Percentiles rank a stretch among this genome's conserved stretches.
phyloP scores from a whole-genome alignment of 1,140 invertebrate genomes.

The Patella vulgata region DNA sequence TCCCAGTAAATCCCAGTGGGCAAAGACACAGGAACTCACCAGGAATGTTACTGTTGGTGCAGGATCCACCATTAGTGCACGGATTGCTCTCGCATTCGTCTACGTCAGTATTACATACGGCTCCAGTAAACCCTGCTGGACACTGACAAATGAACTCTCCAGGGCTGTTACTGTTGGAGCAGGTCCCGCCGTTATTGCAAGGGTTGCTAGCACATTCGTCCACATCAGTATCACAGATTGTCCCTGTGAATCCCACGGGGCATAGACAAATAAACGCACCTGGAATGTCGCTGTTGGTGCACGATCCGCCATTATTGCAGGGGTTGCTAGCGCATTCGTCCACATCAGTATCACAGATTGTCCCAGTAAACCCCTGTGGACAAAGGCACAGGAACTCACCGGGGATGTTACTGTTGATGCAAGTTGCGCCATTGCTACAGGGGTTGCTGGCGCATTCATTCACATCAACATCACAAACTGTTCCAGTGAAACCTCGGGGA shows the following conservation, averaged over 20 bases:
- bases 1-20: slow-evolving; percentile 84
- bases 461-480: slow-evolving; percentile 16
- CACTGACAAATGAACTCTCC: slow-evolving; percentile 67
- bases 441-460: slow-evolving; percentile 7
- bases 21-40: slow-evolving; percentile 78
- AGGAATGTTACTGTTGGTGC: slow-evolving; percentile 64
- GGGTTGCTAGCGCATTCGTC: slow-evolving; percentile 28
- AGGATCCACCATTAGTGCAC: slow-evolving; percentile 46
- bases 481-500: slow-evolving; percentile 32
- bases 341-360: slow-evolving; percentile 16
- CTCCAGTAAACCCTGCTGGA: slow-evolving; percentile 40
- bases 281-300: slow-evolving; percentile 55
- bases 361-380: slow-evolving; percentile 31
- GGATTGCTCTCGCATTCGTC: slow-evolving; percentile 42
- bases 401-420: slow-evolving; percentile 13
- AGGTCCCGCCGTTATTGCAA: slow-evolving; percentile 44
- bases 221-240: slow-evolving; percentile 34
- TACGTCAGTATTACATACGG: slow-evolving; percentile 41
- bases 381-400: slow-evolving; percentile 66
- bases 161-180: slow-evolving; percentile 66
- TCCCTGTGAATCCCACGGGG: slow-evolving; percentile 22
- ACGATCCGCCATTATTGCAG: slow-evolving; percentile 38
- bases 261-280: slow-evolving; percentile 35
- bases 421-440: slow-evolving; percentile 26
- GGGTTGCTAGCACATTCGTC: slow-evolving; percentile 48